Evolutionary conservation across 2,888 invertebrate genomes (phyloP).

Genomic region (Scaptomyza parva): DNA sequence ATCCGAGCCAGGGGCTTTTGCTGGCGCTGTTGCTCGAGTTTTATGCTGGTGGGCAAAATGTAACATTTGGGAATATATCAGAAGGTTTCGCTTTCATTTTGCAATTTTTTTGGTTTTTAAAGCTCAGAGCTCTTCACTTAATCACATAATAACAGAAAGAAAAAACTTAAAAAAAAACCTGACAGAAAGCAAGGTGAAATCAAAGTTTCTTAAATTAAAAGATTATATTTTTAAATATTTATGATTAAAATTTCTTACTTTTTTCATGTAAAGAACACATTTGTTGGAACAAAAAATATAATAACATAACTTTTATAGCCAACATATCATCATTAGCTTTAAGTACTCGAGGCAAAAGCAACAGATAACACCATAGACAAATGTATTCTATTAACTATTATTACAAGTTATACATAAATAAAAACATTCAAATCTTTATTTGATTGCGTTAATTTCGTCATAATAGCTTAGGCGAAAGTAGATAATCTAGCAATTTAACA

Average conservation of each 20-base stretch:
- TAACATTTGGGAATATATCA: conserved; percentile 74
- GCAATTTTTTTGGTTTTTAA: conserved; percentile 58
- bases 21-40: conserved; percentile 25
- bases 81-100: conserved; percentile 70
- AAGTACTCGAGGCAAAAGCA: too few relatives aligned
- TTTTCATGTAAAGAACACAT: too few relatives aligned
- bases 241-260: too few relatives aligned
- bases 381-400: too few relatives aligned
- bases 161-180: conserved; percentile 4
- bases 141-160: conserved; percentile 6
- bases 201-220: not conserved
- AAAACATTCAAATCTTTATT: not conserved
- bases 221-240: too few relatives aligned
- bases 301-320: too few relatives aligned
- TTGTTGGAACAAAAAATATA: too few relatives aligned
- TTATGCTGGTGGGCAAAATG: conserved; percentile 39
- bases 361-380: too few relatives aligned
- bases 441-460: too few relatives aligned
- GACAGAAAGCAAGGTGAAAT: not conserved
- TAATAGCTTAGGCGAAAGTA: not conserved
- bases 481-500: not conserved
- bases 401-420: too few relatives aligned
- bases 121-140: conserved; percentile 22
- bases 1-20: conserved; percentile 27
- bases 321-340: too few relatives aligned